Percentiles rank a stretch among this genome's conserved stretches.
Evolutionary conservation across 1,140 invertebrate species (phyloP).

Genomic region (Frieseomelitta varia): DNA sequence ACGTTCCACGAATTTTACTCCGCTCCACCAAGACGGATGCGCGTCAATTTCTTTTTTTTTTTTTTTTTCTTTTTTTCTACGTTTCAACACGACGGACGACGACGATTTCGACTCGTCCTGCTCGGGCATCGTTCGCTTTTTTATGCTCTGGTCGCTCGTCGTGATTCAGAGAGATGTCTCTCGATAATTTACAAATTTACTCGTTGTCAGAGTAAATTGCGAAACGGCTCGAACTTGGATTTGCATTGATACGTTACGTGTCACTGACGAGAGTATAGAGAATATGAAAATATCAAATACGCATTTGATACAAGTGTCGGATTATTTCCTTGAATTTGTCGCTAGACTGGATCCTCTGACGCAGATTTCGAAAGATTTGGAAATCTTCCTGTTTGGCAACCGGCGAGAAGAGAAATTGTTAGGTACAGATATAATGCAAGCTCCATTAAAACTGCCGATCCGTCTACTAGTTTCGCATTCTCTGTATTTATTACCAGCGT

Average conservation of each 20-base stretch:
- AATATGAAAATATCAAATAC: no score
- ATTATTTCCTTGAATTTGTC: no score
- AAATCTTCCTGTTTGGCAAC: neutral
- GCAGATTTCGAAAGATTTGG: neutral
- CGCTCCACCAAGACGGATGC: no score
- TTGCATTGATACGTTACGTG: no score
- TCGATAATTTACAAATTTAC: no score
- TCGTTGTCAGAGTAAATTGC: no score
- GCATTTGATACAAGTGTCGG: no score
- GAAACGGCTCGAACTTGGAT: no score
- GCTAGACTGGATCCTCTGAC: no score
- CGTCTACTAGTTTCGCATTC: conserved; percentile 49
- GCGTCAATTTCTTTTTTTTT: neutral
- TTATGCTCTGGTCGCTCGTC: neutral
- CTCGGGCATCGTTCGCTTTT: no score
- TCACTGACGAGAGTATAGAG: no score
- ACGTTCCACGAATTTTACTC: neutral
- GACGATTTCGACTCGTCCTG: neutral
- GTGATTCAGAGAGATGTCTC: neutral
- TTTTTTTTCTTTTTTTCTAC: neutral
- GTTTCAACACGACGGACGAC: neutral
- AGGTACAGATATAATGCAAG: neutral
- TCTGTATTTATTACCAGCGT: conserved; percentile 59
- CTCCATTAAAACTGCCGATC: conserved; percentile 50
- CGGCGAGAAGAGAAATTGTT: neutral